phyloP scores from a whole-genome alignment of 2,888 invertebrate species.

The Ferrisia virgata region DNA sequence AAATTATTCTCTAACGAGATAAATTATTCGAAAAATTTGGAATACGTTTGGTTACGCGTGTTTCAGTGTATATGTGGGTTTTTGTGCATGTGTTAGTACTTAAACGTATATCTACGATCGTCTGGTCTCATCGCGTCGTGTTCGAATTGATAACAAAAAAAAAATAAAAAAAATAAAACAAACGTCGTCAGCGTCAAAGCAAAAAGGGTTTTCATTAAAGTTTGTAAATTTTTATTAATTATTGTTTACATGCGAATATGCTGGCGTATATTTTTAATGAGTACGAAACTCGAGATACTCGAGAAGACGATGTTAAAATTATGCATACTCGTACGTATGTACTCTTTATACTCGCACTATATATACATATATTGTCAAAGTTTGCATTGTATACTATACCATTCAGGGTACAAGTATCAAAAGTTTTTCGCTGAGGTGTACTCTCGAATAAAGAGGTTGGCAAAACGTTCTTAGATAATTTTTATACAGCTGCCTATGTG shows the following conservation, averaged over 20 bases:
- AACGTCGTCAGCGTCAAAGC: not conserved
- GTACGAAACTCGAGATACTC: not conserved
- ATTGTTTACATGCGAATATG: slow-evolving; percentile 15
- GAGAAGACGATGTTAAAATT: not conserved
- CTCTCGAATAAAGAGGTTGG: not conserved
- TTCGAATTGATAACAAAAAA: too few relatives aligned
- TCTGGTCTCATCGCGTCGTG: too few relatives aligned
- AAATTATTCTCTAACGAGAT: not conserved
- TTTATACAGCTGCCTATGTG: not conserved
- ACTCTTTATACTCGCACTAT: too few relatives aligned
- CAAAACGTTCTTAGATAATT: not conserved
- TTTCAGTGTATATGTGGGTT: too few relatives aligned
- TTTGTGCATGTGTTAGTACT: too few relatives aligned
- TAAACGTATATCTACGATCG: too few relatives aligned
- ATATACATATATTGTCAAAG: not conserved
- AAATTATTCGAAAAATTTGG: not conserved
- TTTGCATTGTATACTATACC: not conserved
- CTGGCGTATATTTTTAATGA: not conserved
- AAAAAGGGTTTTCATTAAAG: not conserved
- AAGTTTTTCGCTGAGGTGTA: not conserved
- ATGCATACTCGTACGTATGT: not conserved
- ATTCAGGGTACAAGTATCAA: not conserved
- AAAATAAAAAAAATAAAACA: too few relatives aligned
- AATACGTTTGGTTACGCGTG: too few relatives aligned
- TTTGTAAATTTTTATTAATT: slow-evolving; percentile 26